Evolutionary conservation across 2,888 invertebrate genomes (phyloP), one percentile per base, ranked within the genome.

Genomic region (Philopedon plagiatum): DNA sequence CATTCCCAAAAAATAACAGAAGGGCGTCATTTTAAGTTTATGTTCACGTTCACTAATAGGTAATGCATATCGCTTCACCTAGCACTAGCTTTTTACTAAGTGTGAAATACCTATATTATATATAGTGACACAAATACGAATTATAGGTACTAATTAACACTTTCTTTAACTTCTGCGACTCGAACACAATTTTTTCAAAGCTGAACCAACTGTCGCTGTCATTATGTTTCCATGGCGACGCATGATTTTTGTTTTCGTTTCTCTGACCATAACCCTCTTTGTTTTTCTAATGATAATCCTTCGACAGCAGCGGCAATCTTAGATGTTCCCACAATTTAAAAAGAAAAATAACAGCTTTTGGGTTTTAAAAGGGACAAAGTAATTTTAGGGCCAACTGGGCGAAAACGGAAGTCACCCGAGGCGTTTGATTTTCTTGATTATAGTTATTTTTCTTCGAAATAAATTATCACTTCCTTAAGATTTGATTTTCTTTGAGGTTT

Each of bases 401-500:
- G 26, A 26, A 29, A 54, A 54, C 51, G 51, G 51, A 54, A 54
- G 51, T 54, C 29, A 15, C 29, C 11, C 15, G 11, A 29, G 51
- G 15, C 51, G 51, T 54, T 54, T 54, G 51, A 54, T 54, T 54
- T 54, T 54, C 29, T 15, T 54, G 51, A 54, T 54, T 54, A 54
- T 54, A 54, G 51, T 54, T 54, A 54, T 54, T 54, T 51, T 54
- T 54, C 29, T 15, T 9, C 51, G 51, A 54, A 54, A 54, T 54
- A 54, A 54, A 54, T 54, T 54, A 54, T 54, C 51, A 54, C 51
- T 54, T 54, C 51, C 51, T 54, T 54, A 54, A 13, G 51, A 32
- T 29, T 54, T 54, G 51, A 18, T 54, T 29, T 54, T 29, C 29
- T 54, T 54, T 15, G 2, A 32, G 51, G 9, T 29, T 54, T 18